Conservation (phyloP, 92 coral and sea anemone species). For the Pocillopora grandis region DNA sequence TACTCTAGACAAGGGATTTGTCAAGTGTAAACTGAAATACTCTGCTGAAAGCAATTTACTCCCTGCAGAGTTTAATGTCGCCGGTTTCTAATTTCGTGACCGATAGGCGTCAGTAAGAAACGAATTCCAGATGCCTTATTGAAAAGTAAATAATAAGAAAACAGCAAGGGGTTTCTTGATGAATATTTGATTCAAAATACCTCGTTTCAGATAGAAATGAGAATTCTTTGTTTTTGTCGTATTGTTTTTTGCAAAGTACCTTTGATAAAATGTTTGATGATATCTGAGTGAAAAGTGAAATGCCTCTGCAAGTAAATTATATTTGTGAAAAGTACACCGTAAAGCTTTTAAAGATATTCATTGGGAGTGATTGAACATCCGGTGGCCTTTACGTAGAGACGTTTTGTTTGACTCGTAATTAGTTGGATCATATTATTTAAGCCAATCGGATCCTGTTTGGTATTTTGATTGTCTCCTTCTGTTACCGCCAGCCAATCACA, state of each 20-base stretch:
- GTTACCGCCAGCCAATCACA: constrained; percentile 60
- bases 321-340: constrained; percentile 42
- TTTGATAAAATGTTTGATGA: background rate
- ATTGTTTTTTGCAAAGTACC: constrained; percentile 13
- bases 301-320: constrained; percentile 34
- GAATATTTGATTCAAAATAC: background rate
- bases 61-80: constrained; percentile 34
- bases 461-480: constrained; percentile 31
- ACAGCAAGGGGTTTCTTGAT: constrained; percentile 37
- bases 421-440: constrained; percentile 45
- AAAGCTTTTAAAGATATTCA: constrained; percentile 18
- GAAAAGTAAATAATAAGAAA: background rate
- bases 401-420: constrained; percentile 77
- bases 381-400: constrained; percentile 66
- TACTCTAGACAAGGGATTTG: constrained; percentile 19
- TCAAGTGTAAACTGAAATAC: constrained; percentile 12
- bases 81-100: constrained; percentile 19
- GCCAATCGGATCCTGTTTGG: constrained; percentile 51
- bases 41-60: constrained; percentile 24
- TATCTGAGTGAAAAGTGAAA: constrained; percentile 21
- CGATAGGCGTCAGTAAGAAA: constrained; percentile 17
- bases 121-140: constrained; percentile 5
- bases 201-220: background rate
- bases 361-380: constrained; percentile 48
- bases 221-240: background rate